phyloP scores from a whole-genome alignment of 2,797 vertebrate genomes.

The Masticophis lateralis region DNA sequence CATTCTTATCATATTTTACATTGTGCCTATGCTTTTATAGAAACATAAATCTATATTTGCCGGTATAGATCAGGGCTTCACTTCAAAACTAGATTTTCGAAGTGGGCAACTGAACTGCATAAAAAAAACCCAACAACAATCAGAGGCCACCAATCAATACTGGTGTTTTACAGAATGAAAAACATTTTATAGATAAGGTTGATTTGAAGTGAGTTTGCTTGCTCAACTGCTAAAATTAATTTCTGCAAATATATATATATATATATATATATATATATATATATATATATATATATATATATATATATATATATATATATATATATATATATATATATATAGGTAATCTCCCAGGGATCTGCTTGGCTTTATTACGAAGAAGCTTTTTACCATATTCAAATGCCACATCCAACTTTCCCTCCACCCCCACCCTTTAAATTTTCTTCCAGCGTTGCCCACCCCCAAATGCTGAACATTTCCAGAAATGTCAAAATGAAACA shows the following conservation, averaged over 20 bases:
- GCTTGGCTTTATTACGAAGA: neutral
- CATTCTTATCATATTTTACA: neutral
- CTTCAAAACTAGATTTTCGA: neutral
- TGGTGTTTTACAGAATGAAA: neutral
- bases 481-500: slow-evolving; percentile 17
- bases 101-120: neutral
- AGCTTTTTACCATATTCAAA: neutral
- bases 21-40: neutral
- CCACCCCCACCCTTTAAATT: neutral
- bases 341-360: neutral
- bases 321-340: neutral
- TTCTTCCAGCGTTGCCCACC: too few relatives aligned
- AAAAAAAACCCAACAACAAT: too few relatives aligned
- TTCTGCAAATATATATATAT: neutral
- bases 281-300: neutral
- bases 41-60: neutral
- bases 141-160: neutral
- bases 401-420: neutral
- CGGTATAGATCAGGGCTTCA: neutral
- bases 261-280: neutral
- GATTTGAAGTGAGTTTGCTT: neutral
- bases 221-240: neutral
- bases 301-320: neutral
- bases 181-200: neutral
- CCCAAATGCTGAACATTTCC: neutral